Percentiles rank a stretch among this genome's conserved stretches.
Evolutionary conservation across 2,888 invertebrate genomes (phyloP).

Genomic region (Leptinotarsa haldemani): DNA sequence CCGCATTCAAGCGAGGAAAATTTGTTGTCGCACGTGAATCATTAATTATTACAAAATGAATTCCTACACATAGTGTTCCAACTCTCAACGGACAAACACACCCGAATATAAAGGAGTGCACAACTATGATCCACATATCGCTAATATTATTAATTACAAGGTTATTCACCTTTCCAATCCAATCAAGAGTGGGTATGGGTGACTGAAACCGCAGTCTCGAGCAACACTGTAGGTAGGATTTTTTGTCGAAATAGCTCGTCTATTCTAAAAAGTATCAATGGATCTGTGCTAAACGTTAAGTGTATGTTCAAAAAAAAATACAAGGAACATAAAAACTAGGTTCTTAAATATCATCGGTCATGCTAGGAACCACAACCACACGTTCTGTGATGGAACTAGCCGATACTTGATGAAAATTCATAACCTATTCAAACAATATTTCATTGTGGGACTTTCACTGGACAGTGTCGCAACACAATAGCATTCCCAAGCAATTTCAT

Average conservation of each 20-base stretch:
- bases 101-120: background rate
- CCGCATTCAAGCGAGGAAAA: constrained; percentile 11
- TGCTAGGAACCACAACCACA: no score
- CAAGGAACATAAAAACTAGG: no score
- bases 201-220: background rate
- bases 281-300: no score
- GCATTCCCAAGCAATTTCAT: no score
- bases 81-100: background rate
- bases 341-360: no score
- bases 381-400: no score
- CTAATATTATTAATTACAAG: constrained; percentile 20
- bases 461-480: no score
- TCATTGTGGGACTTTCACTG: no score
- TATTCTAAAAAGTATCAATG: background rate
- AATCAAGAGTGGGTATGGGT: constrained; percentile 10
- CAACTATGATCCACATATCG: constrained; percentile 19
- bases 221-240: background rate
- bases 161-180: constrained; percentile 22
- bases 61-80: background rate
- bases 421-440: no score
- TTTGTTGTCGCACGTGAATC: constrained; percentile 10
- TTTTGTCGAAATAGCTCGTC: no score
- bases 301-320: no score
- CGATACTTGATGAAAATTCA: no score
- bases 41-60: constrained; percentile 3